These are phyloP conservation scores for Eublepharis macularius DNA, from an alignment of 2,113 vertebrate genomes.

Conservation along the genomic window DNA sequence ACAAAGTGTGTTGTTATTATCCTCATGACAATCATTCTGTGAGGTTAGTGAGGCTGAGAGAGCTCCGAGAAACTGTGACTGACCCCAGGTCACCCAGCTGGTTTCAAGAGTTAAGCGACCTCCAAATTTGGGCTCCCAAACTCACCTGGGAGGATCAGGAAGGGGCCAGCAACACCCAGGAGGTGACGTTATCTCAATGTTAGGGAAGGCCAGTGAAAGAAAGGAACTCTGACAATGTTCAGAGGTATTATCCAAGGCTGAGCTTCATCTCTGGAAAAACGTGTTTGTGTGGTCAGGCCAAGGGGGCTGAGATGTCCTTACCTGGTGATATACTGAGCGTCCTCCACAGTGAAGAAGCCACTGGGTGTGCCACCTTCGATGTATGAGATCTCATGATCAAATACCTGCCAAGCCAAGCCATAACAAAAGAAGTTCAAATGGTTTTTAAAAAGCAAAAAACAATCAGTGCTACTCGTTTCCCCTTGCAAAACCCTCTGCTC, in stretches of 20 bases:
- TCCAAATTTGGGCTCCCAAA: background rate
- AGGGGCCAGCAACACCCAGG: no score
- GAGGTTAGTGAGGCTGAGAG: no score
- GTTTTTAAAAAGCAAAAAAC: background rate
- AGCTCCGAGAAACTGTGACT: no score
- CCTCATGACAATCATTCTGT: no score
- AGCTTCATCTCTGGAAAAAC: background rate
- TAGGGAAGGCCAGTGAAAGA: no score
- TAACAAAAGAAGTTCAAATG: background rate
- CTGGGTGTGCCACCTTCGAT: slow-evolving; percentile 95
- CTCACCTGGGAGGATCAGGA: no score
- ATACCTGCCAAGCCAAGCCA: slow-evolving; percentile 79
- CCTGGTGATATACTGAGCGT: slow-evolving; percentile 86
- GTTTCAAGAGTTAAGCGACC: background rate
- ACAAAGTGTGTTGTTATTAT: no score
- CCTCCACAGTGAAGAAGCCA: slow-evolving; percentile 96
- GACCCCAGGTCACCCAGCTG: no score
- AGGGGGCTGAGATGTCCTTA: slow-evolving; percentile 43
- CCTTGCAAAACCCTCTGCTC: no score
- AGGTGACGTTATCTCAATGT: no score
- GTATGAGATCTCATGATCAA: slow-evolving; percentile 93
- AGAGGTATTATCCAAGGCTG: background rate
- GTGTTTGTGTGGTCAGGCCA: background rate
- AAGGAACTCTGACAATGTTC: no score
- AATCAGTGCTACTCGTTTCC: no score